Evolutionary conservation across 2,888 invertebrate genomes (phyloP), one percentile per base, ranked within the genome.

Genomic region (Eupithecia subumbrata): DNA sequence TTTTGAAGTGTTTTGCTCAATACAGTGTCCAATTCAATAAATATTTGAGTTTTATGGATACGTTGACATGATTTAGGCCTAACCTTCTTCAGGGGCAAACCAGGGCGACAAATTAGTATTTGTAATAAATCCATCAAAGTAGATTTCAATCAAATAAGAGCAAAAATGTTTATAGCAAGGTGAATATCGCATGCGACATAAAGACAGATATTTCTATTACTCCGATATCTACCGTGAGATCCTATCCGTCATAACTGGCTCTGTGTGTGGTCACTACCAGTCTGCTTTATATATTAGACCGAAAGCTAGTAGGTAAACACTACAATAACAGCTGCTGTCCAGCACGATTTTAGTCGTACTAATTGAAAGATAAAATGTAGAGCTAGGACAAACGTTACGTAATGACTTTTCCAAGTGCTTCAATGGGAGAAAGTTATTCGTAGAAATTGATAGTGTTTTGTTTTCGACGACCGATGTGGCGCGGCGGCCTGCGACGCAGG

Each of bases 221-320:
- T 68, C 5, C 37, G 40, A 25, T 68, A 43, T 22, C n/a, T 14
- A 60, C 25, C 1, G 25, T 45, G 7, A 71, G 43, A 45, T 45
- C 37, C 69, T 60, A 75, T 79, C 72, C 45, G 74, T 67, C 63
- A 43, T 60, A 66, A 76, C 76, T 56, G 74, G 66, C 48, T 56
- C 25, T 40, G 76, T 76, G 74, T 77, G 74, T 77, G 77, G 77
- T 48, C 72, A 74, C 34, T n/a, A 22, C 64, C 22, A 73, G 66
- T 73, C 45, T 48, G 34, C 75, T 66, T 71, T 71, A 67, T 43
- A 67, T 66, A 66, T 70, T 60, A 60, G 60, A 60, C 22, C 60
- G 25, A 60, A 22, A 64, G 64, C 34, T 9, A 64, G 12, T 3
- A 34, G 34, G 64, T 9, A 64, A 64, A 34, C 22, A 30, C 30